Evolutionary conservation across 2,888 invertebrate species (phyloP).

Genomic region (Scotopteryx bipunctaria): DNA sequence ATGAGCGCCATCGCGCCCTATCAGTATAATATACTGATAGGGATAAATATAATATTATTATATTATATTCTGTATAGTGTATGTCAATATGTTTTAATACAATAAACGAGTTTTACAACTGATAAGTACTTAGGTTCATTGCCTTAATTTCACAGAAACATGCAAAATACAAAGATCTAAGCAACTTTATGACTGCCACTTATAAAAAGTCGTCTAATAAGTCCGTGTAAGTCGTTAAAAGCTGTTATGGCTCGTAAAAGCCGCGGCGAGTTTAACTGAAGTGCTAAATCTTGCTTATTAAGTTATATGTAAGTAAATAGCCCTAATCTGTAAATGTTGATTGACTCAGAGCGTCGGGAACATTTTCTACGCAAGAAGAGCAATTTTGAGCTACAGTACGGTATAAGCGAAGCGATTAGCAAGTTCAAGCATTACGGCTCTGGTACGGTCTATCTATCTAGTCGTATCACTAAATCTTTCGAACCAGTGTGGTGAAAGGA

Average conservation of each 20-base stretch:
- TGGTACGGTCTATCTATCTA: too few species aligned
- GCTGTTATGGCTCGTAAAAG: slow-evolving; percentile 57
- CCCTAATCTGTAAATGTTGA: slow-evolving; percentile 45
- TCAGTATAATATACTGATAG: too few species aligned
- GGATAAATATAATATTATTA: too few species aligned
- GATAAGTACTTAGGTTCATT: too few species aligned
- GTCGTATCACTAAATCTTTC: too few species aligned
- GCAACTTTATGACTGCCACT: slow-evolving; percentile 30
- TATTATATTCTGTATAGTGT: too few species aligned
- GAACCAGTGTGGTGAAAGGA: too few species aligned
- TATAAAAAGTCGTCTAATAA: slow-evolving; percentile 39
- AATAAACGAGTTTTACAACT: not conserved
- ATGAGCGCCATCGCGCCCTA: too few species aligned
- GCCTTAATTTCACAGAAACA: slow-evolving; percentile 21
- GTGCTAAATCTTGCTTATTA: slow-evolving; percentile 60
- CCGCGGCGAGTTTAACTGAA: slow-evolving; percentile 42
- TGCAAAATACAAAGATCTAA: slow-evolving; percentile 21
- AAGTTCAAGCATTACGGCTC: too few species aligned
- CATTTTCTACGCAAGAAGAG: slow-evolving; percentile 46
- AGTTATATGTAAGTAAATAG: slow-evolving; percentile 61
- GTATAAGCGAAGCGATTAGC: slow-evolving; percentile 2
- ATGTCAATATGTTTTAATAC: too few species aligned
- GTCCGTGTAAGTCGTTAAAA: slow-evolving; percentile 52
- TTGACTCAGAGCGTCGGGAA: slow-evolving; percentile 45
- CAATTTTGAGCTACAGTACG: slow-evolving; percentile 34